Percentiles rank a stretch among this genome's conserved stretches.
phyloP scores from a whole-genome alignment of 2,113 vertebrate genomes.

The Spilogale gracilis region DNA sequence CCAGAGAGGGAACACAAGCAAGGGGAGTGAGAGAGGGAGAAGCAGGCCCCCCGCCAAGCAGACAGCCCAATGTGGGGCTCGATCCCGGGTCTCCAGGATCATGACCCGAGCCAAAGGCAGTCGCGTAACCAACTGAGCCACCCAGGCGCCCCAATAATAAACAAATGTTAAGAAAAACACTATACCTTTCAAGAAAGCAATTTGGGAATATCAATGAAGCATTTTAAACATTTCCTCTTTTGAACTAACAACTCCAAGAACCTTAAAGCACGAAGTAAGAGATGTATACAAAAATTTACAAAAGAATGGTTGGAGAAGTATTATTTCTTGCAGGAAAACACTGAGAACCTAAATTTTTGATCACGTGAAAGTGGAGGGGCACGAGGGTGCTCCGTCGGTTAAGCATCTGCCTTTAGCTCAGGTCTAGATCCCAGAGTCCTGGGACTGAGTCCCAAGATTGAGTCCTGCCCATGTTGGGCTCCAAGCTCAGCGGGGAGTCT shows the following conservation, averaged over 20 bases:
- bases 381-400: not conserved
- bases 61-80: no score
- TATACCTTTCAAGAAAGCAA: constrained; percentile 40
- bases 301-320: constrained; percentile 1
- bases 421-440: not conserved
- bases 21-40: no score
- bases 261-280: constrained; percentile 33
- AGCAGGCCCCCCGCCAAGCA: no score
- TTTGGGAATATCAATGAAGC: not conserved
- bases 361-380: not conserved
- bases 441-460: no score
- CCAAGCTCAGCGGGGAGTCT: not conserved
- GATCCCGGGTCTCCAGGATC: no score
- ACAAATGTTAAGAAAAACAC: not conserved
- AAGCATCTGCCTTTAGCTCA: not conserved
- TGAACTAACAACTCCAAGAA: constrained; percentile 50
- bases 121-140: no score
- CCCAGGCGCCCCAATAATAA: no score
- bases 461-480: not conserved
- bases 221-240: constrained; percentile 36
- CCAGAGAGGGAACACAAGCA: no score
- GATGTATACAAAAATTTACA: constrained; percentile 15
- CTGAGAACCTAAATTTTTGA: not conserved
- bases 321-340: constrained; percentile 39
- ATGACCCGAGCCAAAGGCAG: no score